Percentiles rank a stretch among this genome's conserved stretches.
These are phyloP conservation scores for Cardiocondyla obscurior DNA, from an alignment of 1,140 invertebrate species.

Conservation along the genomic window DNA sequence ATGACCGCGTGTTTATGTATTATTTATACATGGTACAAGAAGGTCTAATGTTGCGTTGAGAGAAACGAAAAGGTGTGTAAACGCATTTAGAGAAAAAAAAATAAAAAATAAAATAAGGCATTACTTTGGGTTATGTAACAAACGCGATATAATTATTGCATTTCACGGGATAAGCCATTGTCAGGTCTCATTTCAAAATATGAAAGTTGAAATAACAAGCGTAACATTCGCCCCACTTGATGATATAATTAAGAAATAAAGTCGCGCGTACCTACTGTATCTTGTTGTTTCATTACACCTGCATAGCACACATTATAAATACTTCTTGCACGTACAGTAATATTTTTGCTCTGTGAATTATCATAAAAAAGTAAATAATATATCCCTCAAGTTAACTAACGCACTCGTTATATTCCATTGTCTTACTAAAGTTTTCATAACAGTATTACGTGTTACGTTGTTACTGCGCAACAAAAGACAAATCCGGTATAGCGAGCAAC, in stretches of 20 bases:
- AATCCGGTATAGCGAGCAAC: not conserved
- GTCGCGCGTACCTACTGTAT: not conserved
- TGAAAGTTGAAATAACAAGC: conserved; percentile 39
- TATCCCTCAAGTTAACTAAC: not conserved
- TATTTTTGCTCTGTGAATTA: conserved; percentile 13
- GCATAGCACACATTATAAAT: conserved; percentile 6
- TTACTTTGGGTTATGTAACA: conserved; percentile 26
- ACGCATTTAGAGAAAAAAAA: too few species aligned
- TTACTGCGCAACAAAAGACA: not conserved
- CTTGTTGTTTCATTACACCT: conserved; percentile 1
- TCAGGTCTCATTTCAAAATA: conserved; percentile 22
- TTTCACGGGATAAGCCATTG: conserved; percentile 10
- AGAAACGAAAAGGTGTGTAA: conserved; percentile 26
- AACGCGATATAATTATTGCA: conserved; percentile 9
- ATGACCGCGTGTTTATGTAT: not conserved
- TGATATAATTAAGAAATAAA: conserved; percentile 37
- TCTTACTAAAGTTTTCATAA: conserved; percentile 33
- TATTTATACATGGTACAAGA: conserved; percentile 45
- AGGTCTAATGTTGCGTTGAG: not conserved
- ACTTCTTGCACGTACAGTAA: conserved; percentile 1
- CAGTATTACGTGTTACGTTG: not conserved
- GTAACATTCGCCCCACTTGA: not conserved
- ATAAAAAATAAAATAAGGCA: conserved; percentile 6
- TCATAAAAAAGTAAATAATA: conserved; percentile 6
- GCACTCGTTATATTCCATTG: not conserved